Evolutionary conservation across 2,797 vertebrate species (phyloP), one percentile per base, ranked within the genome.

Genomic region (Tragopan temminckii): DNA sequence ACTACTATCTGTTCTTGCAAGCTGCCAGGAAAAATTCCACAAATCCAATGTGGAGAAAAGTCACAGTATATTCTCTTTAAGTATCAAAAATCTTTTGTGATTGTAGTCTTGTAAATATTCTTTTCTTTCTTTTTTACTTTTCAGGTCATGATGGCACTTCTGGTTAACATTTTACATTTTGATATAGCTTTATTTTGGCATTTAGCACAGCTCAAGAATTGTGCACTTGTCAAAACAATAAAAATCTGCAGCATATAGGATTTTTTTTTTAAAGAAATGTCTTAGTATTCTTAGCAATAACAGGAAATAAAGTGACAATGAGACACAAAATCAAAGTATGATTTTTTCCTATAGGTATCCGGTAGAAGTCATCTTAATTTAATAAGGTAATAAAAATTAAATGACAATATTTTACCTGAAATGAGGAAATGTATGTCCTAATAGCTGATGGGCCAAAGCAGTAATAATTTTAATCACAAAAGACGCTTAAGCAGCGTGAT

Each of bases 401-500:
- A 95, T 90, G 7, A 77, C 59, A 91, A 50, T 80, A 46, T 88
- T 95, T 95, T 95, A 86, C 55, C 83, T 89, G 77, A 96, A 96
- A 95, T 84, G 29, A 62, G 36, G 63, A 95, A 97, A 85, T 91
- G 61, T 75, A 94, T 92, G 80, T 96, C 80, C 68, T 94, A 83
- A 95, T 85, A 94, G 88, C 58, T 89, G 70, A 88, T 76, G 57
- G 85, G 88, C 68, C 87, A 93, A 91, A 92, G 43, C 50, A 63
- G 62, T 91, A 89, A 95, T 95, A 89, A 96, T 96, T 97, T 97
- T 96, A 92, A 97, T 95, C 84, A 92, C 71, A 93, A 94, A 96
- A 91, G 84, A 92, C 87, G 89, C 40, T 95, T 96, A 95, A 94
- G 92, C 88, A 96, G 90, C 88, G 48, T 93, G 92, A 92, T 93